Base-by-base conservation (phyloP, 2,797 vertebrate genomes). In the Perdix hodgsoniae region DNA sequence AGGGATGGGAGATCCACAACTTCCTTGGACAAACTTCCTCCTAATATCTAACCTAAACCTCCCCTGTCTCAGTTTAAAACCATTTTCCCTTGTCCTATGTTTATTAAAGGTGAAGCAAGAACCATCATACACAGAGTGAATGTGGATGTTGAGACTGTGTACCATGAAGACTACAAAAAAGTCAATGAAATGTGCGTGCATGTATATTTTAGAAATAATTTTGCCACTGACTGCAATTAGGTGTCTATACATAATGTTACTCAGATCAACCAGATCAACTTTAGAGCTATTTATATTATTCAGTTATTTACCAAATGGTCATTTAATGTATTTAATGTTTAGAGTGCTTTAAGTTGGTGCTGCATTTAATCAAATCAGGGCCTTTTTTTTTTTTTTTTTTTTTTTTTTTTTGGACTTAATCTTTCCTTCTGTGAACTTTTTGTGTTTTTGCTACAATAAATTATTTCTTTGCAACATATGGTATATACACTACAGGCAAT, bases 181-280 rank as follows among this genome's bases (percentile, higher is more conserved):
- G 10, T 22, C 1, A 15, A n/a, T 74, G 12, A 69, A 29, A 73
- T 35, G 31, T 19, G 33, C 1, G 1, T 19, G 37, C 5, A 1
- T 3, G 47, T 33, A 45, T 4, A 17, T 63, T 69, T 88, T 86
- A 47, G 0, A 61, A 71, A 76, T 67, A 40, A 13, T 40, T 79
- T 88, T 90, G 16, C 11, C 52, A 5, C 16, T 56, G 29, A 84
- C 2, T 81, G 71, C 31, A 66, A 40, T 56, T 24, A 16, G 29
- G 4, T 37, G 24, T 26, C 24, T 12, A 23, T n/a, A 33, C 3
- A 2, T 39, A 40, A 54, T 4, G 1, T 39, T 42, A 47, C 19
- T 70, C 42, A 47, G 12, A 76, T 5, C 3, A 76, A 16, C 24
- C 42, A 47, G 12, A 76, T 5, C 3, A 76, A 16, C 24, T 57